Percentiles rank a stretch among this genome's conserved stretches.
These are phyloP conservation scores for Leistus spinibarbis DNA, from an alignment of 2,888 invertebrate species.

Conservation along the genomic window DNA sequence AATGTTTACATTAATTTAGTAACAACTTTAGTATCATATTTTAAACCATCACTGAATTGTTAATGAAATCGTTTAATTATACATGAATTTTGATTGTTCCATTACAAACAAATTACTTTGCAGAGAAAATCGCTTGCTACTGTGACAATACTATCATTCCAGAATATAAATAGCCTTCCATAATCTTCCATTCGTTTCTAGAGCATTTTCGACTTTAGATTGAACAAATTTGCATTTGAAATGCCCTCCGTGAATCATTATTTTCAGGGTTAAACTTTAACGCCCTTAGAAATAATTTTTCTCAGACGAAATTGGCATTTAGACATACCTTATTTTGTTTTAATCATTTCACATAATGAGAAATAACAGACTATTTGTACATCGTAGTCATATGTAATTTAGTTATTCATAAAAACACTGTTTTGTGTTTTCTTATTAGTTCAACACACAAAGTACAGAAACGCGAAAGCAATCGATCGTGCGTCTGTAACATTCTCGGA, in stretches of 20 bases:
- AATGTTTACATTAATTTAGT: no score
- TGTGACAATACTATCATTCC: background rate
- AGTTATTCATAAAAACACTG: no score
- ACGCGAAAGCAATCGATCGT: no score
- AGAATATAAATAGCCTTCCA: background rate
- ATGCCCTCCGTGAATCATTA: background rate
- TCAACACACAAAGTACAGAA: no score
- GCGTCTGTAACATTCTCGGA: no score
- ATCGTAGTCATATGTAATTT: no score
- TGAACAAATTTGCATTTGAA: background rate
- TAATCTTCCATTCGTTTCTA: background rate
- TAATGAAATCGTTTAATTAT: background rate
- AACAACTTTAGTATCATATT: no score
- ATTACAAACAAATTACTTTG: background rate
- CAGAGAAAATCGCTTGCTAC: background rate
- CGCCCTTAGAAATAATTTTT: background rate
- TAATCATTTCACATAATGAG: no score
- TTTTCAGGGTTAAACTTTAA: background rate
- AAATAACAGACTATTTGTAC: no score
- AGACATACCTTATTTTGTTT: no score
- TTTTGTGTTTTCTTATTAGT: no score
- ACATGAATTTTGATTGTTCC: background rate
- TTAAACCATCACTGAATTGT: background rate
- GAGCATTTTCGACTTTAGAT: background rate
- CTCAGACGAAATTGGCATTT: background rate